phyloP scores from a whole-genome alignment of 2,888 invertebrate species.

The Pandemis corylana region DNA sequence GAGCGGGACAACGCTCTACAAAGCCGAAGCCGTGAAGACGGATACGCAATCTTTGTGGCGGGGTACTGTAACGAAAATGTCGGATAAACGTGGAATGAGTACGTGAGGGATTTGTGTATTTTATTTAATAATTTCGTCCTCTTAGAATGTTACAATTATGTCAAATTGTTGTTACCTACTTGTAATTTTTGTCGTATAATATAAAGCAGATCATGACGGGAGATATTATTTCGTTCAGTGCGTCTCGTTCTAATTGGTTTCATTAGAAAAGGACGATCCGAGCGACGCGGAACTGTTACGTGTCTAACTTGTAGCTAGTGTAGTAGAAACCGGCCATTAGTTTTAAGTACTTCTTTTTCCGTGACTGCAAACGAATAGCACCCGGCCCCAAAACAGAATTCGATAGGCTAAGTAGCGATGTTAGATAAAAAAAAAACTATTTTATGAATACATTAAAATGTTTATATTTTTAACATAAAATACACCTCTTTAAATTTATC shows the following conservation, averaged over 20 bases:
- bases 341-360: conserved; percentile 12
- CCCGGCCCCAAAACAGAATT: conserved; percentile 56
- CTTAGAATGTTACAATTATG: too few species aligned
- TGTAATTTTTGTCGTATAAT: too few species aligned
- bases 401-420: conserved; percentile 52
- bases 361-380: conserved; percentile 52
- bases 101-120: too few species aligned
- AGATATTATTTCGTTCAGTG: background rate
- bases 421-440: conserved; percentile 61
- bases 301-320: background rate
- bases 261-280: background rate
- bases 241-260: background rate
- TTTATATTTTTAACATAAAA: conserved; percentile 66
- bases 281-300: background rate
- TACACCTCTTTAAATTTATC: conserved; percentile 46
- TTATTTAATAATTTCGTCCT: too few species aligned
- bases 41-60: too few species aligned
- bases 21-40: too few species aligned
- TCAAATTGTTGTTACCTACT: too few species aligned
- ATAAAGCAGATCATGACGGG: too few species aligned
- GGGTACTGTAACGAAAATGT: too few species aligned
- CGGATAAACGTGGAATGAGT: too few species aligned
- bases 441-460: conserved; percentile 61
- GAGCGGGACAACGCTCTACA: too few species aligned
- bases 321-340: conserved; percentile 33